These are phyloP conservation scores for Laupala kohalensis DNA, from an alignment of 1,140 invertebrate genomes.

Conservation along the genomic window DNA sequence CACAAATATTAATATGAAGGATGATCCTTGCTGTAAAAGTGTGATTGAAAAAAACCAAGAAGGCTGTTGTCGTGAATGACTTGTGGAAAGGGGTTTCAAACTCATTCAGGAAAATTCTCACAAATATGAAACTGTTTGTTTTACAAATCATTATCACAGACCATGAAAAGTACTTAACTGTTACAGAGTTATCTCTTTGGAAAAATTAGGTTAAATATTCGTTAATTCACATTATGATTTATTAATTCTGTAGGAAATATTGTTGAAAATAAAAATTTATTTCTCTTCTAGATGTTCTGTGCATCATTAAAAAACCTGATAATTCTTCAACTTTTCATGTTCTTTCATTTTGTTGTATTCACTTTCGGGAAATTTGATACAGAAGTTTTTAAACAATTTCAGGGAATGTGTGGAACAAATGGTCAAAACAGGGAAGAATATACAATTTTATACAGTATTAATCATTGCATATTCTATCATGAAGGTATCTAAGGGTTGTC, in stretches of 20 bases:
- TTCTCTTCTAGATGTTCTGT: neutral
- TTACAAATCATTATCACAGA: neutral
- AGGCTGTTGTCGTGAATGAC: conserved; percentile 21
- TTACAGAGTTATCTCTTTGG: neutral
- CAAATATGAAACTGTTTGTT: neutral
- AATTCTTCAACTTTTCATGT: neutral
- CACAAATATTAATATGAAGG: neutral
- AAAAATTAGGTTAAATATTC: neutral
- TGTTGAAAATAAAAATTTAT: neutral
- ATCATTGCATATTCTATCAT: neutral
- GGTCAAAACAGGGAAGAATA: neutral
- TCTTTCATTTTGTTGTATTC: neutral
- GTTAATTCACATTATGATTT: neutral
- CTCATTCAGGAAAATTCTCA: neutral
- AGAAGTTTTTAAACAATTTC: neutral
- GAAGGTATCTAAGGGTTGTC: neutral
- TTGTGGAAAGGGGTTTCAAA: conserved; percentile 18
- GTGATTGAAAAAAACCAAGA: neutral
- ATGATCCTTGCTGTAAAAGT: neutral
- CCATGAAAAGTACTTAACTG: neutral
- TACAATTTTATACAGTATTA: neutral
- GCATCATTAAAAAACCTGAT: neutral
- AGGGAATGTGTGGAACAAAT: neutral
- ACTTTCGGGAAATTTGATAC: neutral
- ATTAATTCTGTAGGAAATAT: neutral